Percentiles rank a stretch among this genome's conserved stretches.
Evolutionary conservation across 1,140 invertebrate species (phyloP).

Genomic region (Heliconius congener): DNA sequence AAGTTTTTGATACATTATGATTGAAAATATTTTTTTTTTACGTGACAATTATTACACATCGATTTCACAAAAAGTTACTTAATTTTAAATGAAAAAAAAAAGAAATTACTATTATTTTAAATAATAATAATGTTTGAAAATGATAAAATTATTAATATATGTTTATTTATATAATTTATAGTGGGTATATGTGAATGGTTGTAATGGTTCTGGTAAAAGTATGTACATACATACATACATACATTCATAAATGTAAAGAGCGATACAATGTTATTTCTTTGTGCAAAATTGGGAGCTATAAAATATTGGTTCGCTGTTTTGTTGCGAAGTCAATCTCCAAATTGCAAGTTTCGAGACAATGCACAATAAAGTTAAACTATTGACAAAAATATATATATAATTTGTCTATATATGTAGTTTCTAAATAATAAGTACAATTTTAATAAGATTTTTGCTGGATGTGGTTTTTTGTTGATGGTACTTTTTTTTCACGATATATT

Average conservation of each 20-base stretch:
- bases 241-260: background rate
- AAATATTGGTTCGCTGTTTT: background rate
- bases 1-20: background rate
- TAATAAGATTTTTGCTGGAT: too few relatives aligned
- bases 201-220: background rate
- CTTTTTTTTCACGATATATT: too few relatives aligned
- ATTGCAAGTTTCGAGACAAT: too few relatives aligned
- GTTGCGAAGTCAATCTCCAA: too few relatives aligned
- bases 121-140: background rate
- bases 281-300: background rate
- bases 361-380: too few relatives aligned
- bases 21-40: background rate
- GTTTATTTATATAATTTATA: background rate
- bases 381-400: too few relatives aligned
- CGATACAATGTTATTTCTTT: background rate
- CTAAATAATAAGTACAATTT: too few relatives aligned
- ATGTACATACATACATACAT: background rate
- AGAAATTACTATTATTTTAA: background rate
- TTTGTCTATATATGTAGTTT: too few relatives aligned
- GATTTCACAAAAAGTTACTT: background rate
- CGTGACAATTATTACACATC: conserved; percentile 2
- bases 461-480: too few relatives aligned
- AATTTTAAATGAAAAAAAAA: background rate
- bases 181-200: too few relatives aligned
- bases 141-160: background rate